Evolutionary conservation across 2,113 vertebrate species (phyloP).

Genomic region (Picathartes gymnocephalus): DNA sequence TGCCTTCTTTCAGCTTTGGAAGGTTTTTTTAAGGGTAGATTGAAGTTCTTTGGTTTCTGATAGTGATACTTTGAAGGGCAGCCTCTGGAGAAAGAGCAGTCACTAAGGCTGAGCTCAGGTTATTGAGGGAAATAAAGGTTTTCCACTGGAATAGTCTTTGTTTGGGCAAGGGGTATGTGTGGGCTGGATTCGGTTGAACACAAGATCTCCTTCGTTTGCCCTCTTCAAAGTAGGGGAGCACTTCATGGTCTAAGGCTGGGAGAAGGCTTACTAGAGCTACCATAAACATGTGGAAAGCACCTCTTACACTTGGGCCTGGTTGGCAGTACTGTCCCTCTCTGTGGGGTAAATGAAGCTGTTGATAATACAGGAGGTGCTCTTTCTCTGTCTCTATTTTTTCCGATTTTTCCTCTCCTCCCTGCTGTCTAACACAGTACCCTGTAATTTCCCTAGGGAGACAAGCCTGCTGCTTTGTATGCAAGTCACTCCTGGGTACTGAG

Average conservation of each 20-base stretch:
- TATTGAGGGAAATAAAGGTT: neutral
- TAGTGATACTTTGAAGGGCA: neutral
- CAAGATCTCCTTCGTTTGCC: neutral
- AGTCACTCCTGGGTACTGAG: slow-evolving; percentile 17
- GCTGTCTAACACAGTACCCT: neutral
- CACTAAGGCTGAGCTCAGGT: neutral
- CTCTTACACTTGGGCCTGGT: neutral
- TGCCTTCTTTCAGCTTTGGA: neutral
- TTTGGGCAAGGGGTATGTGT: neutral
- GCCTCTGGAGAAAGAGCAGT: neutral
- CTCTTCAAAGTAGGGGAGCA: neutral
- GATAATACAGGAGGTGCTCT: neutral
- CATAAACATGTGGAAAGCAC: neutral
- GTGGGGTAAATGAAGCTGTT: neutral
- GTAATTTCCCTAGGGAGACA: slow-evolving; percentile 14
- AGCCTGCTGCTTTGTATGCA: slow-evolving; percentile 33
- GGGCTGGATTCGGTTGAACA: neutral
- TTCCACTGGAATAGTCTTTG: neutral
- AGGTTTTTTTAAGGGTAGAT: neutral
- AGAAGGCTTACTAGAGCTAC: neutral
- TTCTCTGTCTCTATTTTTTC: neutral
- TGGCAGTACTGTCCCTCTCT: neutral
- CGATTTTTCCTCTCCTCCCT: neutral
- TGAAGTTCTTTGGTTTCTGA: neutral
- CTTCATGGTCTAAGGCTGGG: neutral